These are phyloP conservation scores for Noturus placidus DNA, from an alignment of 2,113 vertebrate genomes.

Conservation along the genomic window DNA sequence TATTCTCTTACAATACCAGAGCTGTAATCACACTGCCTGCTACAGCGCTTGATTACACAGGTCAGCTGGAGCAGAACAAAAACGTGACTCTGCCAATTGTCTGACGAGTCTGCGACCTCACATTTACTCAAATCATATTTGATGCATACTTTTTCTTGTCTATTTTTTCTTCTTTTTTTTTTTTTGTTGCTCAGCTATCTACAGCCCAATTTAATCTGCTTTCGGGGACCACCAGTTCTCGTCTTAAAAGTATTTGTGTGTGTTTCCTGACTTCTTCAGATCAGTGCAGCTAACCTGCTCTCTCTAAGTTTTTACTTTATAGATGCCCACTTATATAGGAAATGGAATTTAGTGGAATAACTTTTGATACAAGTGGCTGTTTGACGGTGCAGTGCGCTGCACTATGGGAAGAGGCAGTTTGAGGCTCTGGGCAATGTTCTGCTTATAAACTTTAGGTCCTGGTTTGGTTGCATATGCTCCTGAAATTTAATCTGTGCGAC, in stretches of 20 bases:
- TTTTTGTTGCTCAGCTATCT: neutral
- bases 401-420: no score
- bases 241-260: neutral
- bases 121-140: neutral
- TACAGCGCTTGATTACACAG: neutral
- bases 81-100: neutral
- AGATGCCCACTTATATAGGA: neutral
- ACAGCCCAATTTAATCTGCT: neutral
- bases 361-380: neutral
- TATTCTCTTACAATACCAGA: neutral
- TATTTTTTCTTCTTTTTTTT: no score
- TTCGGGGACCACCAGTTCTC: neutral
- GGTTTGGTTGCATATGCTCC: no score
- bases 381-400: neutral
- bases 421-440: no score
- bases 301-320: neutral
- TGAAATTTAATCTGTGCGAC: no score
- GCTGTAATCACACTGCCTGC: slow-evolving; percentile 5
- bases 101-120: neutral
- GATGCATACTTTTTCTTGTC: neutral
- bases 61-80: neutral
- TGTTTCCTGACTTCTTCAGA: neutral
- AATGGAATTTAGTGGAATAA: neutral
- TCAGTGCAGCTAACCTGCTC: neutral
- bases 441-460: no score